Evolutionary conservation across 1,140 invertebrate species (phyloP), one percentile per base, ranked within the genome.

Genomic region (Globodera rostochiensis): DNA sequence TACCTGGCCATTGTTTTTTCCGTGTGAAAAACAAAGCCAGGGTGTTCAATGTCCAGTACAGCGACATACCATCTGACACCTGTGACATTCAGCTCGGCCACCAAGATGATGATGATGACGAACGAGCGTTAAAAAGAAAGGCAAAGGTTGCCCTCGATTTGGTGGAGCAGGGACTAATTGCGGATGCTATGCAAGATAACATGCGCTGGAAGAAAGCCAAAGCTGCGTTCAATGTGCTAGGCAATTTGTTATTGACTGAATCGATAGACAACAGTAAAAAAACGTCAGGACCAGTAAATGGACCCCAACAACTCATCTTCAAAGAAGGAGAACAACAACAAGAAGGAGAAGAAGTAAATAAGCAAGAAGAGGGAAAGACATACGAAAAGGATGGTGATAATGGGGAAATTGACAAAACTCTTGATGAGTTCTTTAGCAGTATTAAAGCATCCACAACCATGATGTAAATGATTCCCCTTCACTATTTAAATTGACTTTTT

Each of bases 381-480:
- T 36, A 36, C 36, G 50, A 53, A 13, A 53, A 53, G 7, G 11
- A 13, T 53, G 57, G 19, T 11, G 57, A 64, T 64, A 64, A 19
- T 64, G 57, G 57, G 6, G 57, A 64, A 4, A 74, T 25, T 74
- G 73, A 74, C 21, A 21, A 25, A 74, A 57, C 47, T 19, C 73
- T 74, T 21, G n/a, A 74, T 7, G 73, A 74, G n/a, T 74, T 74
- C 36, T 74, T 50, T 21, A 19, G 36, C n/a, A 74, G 73, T 45
- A 19, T 74, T n/a, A 1, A 50, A 8, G 73, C 73, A 45, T 74
- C 73, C 3, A 74, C 73, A 4, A 3, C 6, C 57, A 64, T 19
- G 5, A 19, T 64, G 57, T 64, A 64, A 64, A 15, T 3, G 19
- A 6, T 64, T n/a, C 36, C 36, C 36, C 36, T 64, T 19, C 57